Percentiles rank a stretch among this genome's conserved stretches.
phyloP scores from a whole-genome alignment of 2,888 invertebrate genomes.

The Synergus umbraculus region DNA sequence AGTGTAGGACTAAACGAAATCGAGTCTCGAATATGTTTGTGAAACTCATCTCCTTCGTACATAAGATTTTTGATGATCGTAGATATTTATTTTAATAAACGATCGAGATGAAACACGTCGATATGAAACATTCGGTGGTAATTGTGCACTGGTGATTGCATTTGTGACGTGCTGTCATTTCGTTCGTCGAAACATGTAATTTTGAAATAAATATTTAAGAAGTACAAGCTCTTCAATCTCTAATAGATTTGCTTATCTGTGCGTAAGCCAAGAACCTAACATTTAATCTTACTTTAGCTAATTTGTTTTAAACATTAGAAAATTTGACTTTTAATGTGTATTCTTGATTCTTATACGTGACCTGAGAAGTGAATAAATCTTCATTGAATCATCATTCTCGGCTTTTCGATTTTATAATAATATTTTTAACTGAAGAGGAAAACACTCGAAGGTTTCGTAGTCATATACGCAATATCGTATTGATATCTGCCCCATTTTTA shows the following conservation, averaged over 20 bases:
- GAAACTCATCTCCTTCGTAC: slow-evolving; percentile 1
- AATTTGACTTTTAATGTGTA: slow-evolving; percentile 36
- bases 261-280: background rate
- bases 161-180: slow-evolving; percentile 52
- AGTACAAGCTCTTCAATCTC: slow-evolving; percentile 39
- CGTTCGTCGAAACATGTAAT: slow-evolving; percentile 59
- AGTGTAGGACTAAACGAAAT: slow-evolving; percentile 10
- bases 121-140: background rate
- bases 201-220: slow-evolving; percentile 74
- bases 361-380: slow-evolving; percentile 27
- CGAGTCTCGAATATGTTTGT: slow-evolving; percentile 3
- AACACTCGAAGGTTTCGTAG: background rate
- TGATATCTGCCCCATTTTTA: background rate
- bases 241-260: slow-evolving; percentile 6
- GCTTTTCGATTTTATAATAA: background rate
- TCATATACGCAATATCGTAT: background rate
- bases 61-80: slow-evolving; percentile 8
- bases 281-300: slow-evolving; percentile 27
- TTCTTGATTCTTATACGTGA: slow-evolving; percentile 39
- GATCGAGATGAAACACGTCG: slow-evolving; percentile 18
- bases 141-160: slow-evolving; percentile 43
- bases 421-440: background rate
- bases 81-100: slow-evolving; percentile 33
- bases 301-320: slow-evolving; percentile 30
- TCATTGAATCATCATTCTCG: slow-evolving; percentile 25